phyloP scores from a whole-genome alignment of 2,797 vertebrate species.

The Prionace glauca region DNA sequence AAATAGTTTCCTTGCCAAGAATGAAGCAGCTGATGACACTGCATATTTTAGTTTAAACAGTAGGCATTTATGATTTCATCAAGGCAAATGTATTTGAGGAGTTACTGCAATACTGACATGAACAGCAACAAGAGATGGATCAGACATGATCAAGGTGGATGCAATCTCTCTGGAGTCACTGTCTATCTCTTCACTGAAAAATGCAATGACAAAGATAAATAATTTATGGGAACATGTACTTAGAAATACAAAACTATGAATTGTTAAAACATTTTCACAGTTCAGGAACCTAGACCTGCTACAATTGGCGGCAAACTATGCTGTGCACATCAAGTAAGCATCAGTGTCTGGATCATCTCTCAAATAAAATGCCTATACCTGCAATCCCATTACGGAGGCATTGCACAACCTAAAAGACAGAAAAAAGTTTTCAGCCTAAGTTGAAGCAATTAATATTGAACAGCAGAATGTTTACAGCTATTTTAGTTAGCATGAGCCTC shows the following conservation, averaged over 20 bases:
- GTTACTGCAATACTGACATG: neutral
- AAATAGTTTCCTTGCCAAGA: neutral
- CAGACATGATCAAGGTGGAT: neutral
- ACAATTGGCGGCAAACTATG: neutral
- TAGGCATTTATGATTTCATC: constrained; percentile 30
- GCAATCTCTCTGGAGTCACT: constrained; percentile 24
- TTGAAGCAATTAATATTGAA: neutral
- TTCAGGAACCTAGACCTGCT: neutral
- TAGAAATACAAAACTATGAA: neutral
- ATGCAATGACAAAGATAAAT: neutral
- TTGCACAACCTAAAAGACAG: neutral
- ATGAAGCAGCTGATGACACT: constrained; percentile 34
- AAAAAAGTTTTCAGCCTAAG: neutral
- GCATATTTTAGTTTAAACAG: constrained; percentile 36
- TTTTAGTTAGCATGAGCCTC: neutral
- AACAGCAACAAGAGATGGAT: constrained; percentile 1
- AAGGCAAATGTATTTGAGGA: constrained; percentile 3
- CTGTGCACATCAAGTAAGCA: neutral
- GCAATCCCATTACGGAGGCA: neutral
- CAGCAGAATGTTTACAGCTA: neutral
- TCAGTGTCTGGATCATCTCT: too few species aligned
- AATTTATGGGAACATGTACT: constrained; percentile 2
- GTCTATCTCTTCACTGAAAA: neutral
- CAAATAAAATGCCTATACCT: neutral
- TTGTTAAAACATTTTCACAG: neutral